Evolutionary conservation across 2,113 vertebrate genomes (phyloP), one percentile per base, ranked within the genome.

Genomic region (Nothoprocta pentlandii): DNA sequence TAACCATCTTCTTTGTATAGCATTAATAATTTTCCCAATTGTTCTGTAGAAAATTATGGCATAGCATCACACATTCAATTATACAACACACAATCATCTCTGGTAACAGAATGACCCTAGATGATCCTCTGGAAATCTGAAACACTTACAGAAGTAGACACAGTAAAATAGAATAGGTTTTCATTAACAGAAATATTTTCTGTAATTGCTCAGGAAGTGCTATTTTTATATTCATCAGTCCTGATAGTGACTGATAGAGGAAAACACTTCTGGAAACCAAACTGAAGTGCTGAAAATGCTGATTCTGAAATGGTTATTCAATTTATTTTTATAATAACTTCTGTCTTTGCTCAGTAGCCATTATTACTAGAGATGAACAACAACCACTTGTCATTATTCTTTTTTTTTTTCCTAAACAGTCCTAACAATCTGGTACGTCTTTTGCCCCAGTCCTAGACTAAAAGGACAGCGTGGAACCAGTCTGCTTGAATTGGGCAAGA

Each of bases 21-120:
- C 74, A 71, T 39, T 87, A 88, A 53, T 81, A 89, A 89, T 87
- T 91, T 89, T 70, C 12, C 25, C 13, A 49, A 26, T 73, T 91
- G 22, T 61, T 86, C 23, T 63, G 21, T 20, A 84, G 46, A 61
- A 94, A 90, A 81, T 64, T 34, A 75, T 5, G 42, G 7, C 21
- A 15, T 26, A 88, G 34, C 9, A 76, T 69, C 49, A 81, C 66
- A 86, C 83, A 81, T 76, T 20, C 16, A 89, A 44, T 68, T 76
- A 62, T 17, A 69, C 79, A 69, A 23, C 26, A 85, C 7, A 32
- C 85, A 77, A 89, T 41, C 12, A 61, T 54, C 8, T 81, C 46
- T 47, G 19, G 17, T 76, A 79, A 87, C 12, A 76, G 66, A 78
- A 81, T 53, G 58, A 81, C 46, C 56, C 34, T 36, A 80, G 79